These are phyloP conservation scores for Euborellia annulipes DNA, from an alignment of 1,140 invertebrate species.

Conservation along the genomic window DNA sequence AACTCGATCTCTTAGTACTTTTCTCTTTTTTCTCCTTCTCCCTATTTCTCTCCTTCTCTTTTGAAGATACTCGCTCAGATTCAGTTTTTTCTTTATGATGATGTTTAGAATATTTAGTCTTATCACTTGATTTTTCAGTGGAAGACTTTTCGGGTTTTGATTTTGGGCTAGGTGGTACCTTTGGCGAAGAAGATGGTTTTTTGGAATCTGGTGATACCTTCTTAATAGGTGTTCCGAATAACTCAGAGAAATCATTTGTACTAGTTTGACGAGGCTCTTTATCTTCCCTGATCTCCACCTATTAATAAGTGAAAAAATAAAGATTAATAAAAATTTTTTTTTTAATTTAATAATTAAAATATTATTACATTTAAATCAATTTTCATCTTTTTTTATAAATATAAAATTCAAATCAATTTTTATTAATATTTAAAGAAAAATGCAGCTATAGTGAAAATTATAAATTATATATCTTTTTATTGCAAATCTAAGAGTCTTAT, in stretches of 20 bases:
- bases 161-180: conserved; percentile 33
- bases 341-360: conserved; percentile 13
- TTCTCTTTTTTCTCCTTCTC: conserved; percentile 31
- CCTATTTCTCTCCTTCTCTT: conserved; percentile 22
- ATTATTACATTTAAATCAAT: too few relatives aligned
- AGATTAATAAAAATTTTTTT: conserved; percentile 1
- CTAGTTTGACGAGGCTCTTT: too few relatives aligned
- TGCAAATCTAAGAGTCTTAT: too few relatives aligned
- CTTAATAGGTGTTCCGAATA: conserved; percentile 69
- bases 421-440: too few relatives aligned
- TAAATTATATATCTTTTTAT: too few relatives aligned
- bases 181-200: conserved; percentile 20
- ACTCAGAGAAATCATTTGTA: conserved; percentile 50
- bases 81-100: conserved; percentile 26
- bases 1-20: conserved; percentile 38
- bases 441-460: too few relatives aligned
- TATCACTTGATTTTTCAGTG: conserved; percentile 38
- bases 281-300: conserved; percentile 15
- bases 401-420: too few relatives aligned
- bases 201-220: conserved; percentile 46
- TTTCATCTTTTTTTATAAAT: too few relatives aligned
- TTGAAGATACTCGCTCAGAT: background rate
- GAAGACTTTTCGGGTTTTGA: conserved; percentile 39
- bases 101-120: conserved; percentile 24
- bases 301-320: background rate